Evolutionary conservation across 2,797 vertebrate genomes (phyloP), one percentile per base, ranked within the genome.

Genomic region (Rhinophrynus dorsalis): DNA sequence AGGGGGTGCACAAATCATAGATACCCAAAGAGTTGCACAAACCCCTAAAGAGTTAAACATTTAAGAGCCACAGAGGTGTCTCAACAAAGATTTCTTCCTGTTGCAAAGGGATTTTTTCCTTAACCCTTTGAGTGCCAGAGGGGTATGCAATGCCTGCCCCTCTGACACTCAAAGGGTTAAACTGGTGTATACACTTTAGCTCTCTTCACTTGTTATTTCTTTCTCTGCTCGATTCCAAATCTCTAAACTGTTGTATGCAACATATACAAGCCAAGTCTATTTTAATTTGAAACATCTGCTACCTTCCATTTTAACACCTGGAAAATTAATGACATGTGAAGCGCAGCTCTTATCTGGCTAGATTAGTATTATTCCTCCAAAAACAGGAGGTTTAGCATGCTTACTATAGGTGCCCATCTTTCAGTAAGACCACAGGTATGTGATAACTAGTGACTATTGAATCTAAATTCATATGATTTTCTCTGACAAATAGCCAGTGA

Each of bases 301-400:
- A 27, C 76, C 76, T 79, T 74, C 56, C 67, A 13, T 33, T 68
- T 68, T 75, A 78, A 78, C 70, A 38, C 59, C 35, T 82, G 62
- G 61, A 79, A 79, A 51, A 81, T 65, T 13, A 70, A 50, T 37
- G 72, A 52, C n/a, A 18, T 54, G 38, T 33, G 33, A 76, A 64
- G 47, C 57, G 32, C 21, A 55, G 9, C 10, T 32, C 15, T 80
- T 77, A 80, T 81, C 64, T 79, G 77, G 77, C 76, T 54, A 76
- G 69, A 80, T 68, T 64, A 81, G 13, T 74, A 26, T 59, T 79
- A 69, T 74, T 47, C 57, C 26, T 77, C 9, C 5, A 47, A 76
- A 68, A 69, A 71, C 33, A 78, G 81, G 30, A 82, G 82, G 29
- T 77, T 76, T 27, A 76, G 9, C 45, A 56, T 62, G 21, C 32